Base-by-base conservation (phyloP, 2,113 vertebrate genomes). In the Thermophis baileyi region DNA sequence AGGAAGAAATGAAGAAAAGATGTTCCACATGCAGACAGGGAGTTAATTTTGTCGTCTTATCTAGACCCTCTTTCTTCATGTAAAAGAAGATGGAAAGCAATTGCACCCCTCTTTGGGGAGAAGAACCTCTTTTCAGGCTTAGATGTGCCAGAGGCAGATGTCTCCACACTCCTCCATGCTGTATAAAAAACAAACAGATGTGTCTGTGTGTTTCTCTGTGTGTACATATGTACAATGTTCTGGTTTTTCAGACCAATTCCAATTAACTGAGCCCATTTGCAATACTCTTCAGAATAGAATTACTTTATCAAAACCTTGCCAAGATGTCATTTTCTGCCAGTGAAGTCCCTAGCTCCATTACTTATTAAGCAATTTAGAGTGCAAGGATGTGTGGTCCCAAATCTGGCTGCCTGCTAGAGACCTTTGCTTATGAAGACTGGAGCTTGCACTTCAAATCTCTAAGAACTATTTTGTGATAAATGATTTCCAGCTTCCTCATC, bases 401-500 rank as follows among this genome's bases (percentile, higher is more conserved):
- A 93, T 93, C 94, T 97, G 57, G 46, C 88, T 89, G 91, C 40
- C 63, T 49, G 49, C 25, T 91, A 90, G 91, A 95, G 91, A 18
- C 20, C 20, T 94, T 85, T 95, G 50, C 57, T 81, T 94, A 93
- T 92, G 95, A 91, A 92, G 35, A 5, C 94, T 92, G 11, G 85
- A 92, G 5, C 92, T 35, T 87, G 85, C 91, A 93, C 92, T 95
- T 94, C 35, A 93, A 69, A 95, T 89, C 87, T 85, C 94, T 96
- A 96, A 94, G 96, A 96, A 94, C 96, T 96, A 95, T 95, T 96
- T 95, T 93, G 87, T 95, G 96, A 96, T 93, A 96, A 97, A 97
- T 96, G 96, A 94, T 93, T 94, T 94, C 97, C 91, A 96, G 94
- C 54, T 96, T 97, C 95, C 88, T 97, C 95, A 89, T 93, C 90